phyloP scores from a whole-genome alignment of 2,113 vertebrate genomes.

The Scytalopus superciliaris region DNA sequence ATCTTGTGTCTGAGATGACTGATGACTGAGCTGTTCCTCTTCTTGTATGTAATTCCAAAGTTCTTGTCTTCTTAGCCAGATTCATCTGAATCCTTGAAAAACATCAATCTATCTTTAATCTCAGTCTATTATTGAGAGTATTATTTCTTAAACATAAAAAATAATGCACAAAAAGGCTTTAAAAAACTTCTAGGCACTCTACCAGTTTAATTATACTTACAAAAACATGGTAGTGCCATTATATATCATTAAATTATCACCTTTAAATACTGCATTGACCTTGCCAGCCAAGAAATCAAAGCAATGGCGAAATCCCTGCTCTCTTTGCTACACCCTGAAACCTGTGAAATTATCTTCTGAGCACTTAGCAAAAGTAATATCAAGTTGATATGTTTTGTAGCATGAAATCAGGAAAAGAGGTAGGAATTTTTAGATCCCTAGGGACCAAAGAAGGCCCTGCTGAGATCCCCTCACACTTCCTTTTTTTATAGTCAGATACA shows the following conservation, averaged over 20 bases:
- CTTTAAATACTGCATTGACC: not conserved
- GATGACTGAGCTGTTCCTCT: not conserved
- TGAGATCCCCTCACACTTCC: not conserved
- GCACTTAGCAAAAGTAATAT: not conserved
- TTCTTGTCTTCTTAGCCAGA: not conserved
- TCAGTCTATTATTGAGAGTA: not conserved
- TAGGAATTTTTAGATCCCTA: not conserved
- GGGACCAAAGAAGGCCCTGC: not conserved
- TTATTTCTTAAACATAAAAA: slow-evolving; percentile 1
- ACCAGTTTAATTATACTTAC: not conserved
- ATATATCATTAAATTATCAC: slow-evolving; percentile 22
- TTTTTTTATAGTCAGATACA: not conserved
- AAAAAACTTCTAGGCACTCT: not conserved
- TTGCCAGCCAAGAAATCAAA: slow-evolving; percentile 22
- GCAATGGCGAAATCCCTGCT: not conserved
- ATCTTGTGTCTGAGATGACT: not conserved
- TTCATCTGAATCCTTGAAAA: not conserved
- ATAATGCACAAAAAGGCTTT: not conserved
- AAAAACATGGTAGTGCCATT: not conserved
- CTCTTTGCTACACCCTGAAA: slow-evolving; percentile 22
- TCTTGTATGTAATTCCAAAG: not conserved
- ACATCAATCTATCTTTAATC: not conserved
- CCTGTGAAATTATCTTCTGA: slow-evolving; percentile 2
- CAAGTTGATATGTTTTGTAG: not conserved
- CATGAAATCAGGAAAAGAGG: not conserved